phyloP scores from a whole-genome alignment of 2,797 vertebrate species.

The Brachymystax lenok region DNA sequence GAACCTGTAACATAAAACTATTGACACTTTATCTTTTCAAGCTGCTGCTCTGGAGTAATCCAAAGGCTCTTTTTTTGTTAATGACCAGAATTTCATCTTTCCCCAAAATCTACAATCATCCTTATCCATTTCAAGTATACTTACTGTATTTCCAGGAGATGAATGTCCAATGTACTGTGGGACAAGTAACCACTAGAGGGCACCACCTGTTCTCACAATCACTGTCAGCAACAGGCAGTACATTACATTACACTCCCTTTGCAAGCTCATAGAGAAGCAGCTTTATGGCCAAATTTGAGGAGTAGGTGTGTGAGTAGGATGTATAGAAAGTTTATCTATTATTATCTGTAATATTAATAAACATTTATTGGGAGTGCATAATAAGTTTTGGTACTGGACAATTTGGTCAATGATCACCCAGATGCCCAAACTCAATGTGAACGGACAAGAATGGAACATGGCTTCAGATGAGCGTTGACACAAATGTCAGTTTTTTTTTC shows the following conservation, averaged over 20 bases:
- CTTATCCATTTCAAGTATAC: constrained; percentile 40
- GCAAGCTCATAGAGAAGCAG: constrained; percentile 17
- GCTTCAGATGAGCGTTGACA: constrained; percentile 57
- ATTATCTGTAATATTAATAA: constrained; percentile 29
- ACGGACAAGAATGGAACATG: constrained; percentile 41
- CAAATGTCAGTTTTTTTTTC: constrained; percentile 65
- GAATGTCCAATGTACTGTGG: constrained; percentile 22
- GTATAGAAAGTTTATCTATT: constrained; percentile 42
- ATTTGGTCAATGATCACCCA: constrained; percentile 34
- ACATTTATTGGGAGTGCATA: constrained; percentile 32
- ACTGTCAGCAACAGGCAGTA: constrained; percentile 9
- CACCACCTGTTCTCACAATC: constrained; percentile 26
- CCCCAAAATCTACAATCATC: constrained; percentile 22
- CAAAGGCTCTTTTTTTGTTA: constrained; percentile 34
- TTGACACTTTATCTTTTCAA: constrained; percentile 47
- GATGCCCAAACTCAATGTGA: constrained; percentile 40
- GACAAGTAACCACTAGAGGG: constrained; percentile 36
- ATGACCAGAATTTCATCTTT: background rate
- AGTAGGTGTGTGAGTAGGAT: background rate
- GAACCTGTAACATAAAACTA: constrained; percentile 64
- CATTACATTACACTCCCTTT: constrained; percentile 35
- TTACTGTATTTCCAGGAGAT: constrained; percentile 11
- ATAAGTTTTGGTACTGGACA: constrained; percentile 18
- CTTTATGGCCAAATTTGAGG: constrained; percentile 11
- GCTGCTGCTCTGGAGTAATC: constrained; percentile 51